Evolutionary conservation across 2,113 vertebrate genomes (phyloP), one percentile per base, ranked within the genome.

Genomic region (Oceanites oceanicus): DNA sequence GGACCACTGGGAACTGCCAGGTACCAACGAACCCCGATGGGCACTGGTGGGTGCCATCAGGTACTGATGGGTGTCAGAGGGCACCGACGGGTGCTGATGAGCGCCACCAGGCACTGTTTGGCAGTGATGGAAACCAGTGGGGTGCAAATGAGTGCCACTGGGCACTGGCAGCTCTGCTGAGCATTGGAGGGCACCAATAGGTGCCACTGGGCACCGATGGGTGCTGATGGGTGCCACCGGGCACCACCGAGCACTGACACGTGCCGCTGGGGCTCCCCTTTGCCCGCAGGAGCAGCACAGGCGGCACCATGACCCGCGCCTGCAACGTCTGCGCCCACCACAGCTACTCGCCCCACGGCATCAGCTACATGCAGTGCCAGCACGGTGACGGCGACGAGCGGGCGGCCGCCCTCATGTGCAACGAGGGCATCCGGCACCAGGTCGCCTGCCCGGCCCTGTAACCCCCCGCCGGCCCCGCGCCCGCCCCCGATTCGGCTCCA

Each of bases 321-420:
- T 95, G 94, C 49, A 53, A 79, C 14, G 68, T 92, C 27, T 95
- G 94, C 6, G 12, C 75, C 42, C 88, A 93, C 77, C 93, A 94
- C 85, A 26, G 61, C 73, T 90, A 87, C 86, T 73, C 92, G 1
- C 95, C 94, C 14, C 94, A 96, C 15, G 90, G 90, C 84, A 63
- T 96, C 92, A 96, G 82, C 94, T 95, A 96, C 94, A 81, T 94
- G 86, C 95, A 92, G 70, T 95, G 95, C 92, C 95, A 96, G 65
- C 94, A 94, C 49, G 49, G 86, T 7, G 86, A 90, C 13, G 1
- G 83, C 15, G 95, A 94, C 8, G 95, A 96, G 73, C 68, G 95
- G 15, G 95, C 26, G 4, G 90, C 92, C 4, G 92, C 95, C 7
- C 92, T 96, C 82, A 82, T 94, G 6, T 94, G 92, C 92, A 90